These are phyloP conservation scores for Haliclona indistincta DNA, from an alignment of 37 sponge, comb jelly and placozoan species.

Conservation along the genomic window DNA sequence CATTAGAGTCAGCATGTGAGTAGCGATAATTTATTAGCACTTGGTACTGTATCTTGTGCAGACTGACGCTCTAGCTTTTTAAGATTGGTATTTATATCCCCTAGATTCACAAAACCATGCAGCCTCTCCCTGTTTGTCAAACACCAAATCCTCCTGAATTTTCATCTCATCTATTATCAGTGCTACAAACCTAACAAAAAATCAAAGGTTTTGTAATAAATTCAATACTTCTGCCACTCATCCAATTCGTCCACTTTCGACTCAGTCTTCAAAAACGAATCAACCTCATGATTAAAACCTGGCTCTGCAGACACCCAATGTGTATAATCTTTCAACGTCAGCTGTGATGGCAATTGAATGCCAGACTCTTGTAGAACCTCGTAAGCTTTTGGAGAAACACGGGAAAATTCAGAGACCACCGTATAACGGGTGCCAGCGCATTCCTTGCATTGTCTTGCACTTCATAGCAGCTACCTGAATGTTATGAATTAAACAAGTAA, in stretches of 20 bases:
- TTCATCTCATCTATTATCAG: not conserved
- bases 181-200: too few species aligned
- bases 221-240: not conserved
- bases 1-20: not conserved
- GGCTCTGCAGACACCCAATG: slow-evolving; percentile 13
- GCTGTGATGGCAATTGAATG: not conserved
- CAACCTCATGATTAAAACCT: not conserved
- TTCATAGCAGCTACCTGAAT: slow-evolving; percentile 1
- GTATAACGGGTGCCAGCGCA: not conserved
- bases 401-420: too few species aligned
- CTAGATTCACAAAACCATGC: not conserved
- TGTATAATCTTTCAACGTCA: slow-evolving; percentile 22
- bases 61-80: not conserved
- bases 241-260: not conserved
- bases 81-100: not conserved
- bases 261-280: slow-evolving; percentile 4
- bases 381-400: slow-evolving; percentile 24
- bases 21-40: not conserved
- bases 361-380: not conserved
- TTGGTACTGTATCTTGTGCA: not conserved
- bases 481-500: not conserved
- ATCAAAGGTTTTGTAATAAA: not conserved
- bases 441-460: not conserved
- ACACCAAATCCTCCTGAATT: not conserved
- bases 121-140: not conserved